A percentile compares a stretch with the other conserved stretches of the same genome.
Evolutionary conservation across 2,113 vertebrate species (phyloP).

Genomic region (Geococcyx californianus): DNA sequence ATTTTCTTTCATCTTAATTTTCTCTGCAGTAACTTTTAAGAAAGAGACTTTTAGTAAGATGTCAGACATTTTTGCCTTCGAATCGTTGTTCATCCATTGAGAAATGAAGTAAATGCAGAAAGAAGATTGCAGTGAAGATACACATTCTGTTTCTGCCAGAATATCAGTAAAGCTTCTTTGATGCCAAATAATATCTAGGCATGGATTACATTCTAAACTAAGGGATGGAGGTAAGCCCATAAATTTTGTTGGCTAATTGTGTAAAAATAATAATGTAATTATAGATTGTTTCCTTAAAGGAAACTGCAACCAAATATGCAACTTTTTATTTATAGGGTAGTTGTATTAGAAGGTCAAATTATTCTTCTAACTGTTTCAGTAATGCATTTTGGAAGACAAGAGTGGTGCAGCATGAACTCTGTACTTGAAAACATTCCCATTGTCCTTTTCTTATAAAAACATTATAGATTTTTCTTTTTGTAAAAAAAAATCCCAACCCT

Average conservation of each 20-base stretch:
- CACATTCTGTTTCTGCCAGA: constrained; percentile 19
- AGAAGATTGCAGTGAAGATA: constrained; percentile 22
- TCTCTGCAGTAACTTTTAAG: constrained; percentile 24
- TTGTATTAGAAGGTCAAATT: neutral
- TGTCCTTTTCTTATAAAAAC: neutral
- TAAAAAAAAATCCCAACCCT: neutral
- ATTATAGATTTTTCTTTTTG: neutral
- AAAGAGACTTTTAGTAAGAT: neutral
- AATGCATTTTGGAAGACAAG: constrained; percentile 21
- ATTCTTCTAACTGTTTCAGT: neutral
- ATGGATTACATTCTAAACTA: neutral
- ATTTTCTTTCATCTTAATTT: constrained; percentile 46
- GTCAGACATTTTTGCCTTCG: neutral
- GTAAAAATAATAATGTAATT: neutral
- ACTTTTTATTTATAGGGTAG: constrained; percentile 27
- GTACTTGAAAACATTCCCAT: neutral
- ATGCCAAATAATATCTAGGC: constrained; percentile 11
- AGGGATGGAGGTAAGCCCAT: neutral
- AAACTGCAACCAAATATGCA: neutral
- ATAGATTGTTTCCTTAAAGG: constrained; percentile 45
- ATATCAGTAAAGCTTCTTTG: constrained; percentile 22
- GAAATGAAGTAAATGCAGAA: constrained; percentile 42
- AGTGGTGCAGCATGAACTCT: neutral
- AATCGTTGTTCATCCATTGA: neutral
- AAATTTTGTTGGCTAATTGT: constrained; percentile 20